Evolutionary conservation across 2,888 invertebrate species (phyloP).

Genomic region (Ctena decussata): DNA sequence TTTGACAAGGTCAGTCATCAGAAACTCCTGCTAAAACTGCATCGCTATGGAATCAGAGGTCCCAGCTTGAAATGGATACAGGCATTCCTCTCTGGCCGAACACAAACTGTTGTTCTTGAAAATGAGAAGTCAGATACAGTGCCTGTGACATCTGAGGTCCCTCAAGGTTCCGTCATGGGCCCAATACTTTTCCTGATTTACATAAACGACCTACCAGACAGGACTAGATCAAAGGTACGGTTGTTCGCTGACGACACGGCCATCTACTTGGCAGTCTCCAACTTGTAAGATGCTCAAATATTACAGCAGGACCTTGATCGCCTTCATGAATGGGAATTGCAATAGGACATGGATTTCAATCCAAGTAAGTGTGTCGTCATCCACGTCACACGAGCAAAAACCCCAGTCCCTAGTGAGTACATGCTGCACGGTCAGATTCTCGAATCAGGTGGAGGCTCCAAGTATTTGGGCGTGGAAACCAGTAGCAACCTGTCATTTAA

Average conservation of each 20-base stretch:
- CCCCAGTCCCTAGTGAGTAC: neutral
- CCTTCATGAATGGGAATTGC: neutral
- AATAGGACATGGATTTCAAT: neutral
- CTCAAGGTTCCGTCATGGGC: neutral
- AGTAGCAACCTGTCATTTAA: neutral
- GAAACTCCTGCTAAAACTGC: neutral
- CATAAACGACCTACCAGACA: neutral
- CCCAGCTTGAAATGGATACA: neutral
- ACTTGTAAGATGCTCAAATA: neutral
- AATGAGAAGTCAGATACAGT: neutral
- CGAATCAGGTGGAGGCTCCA: neutral
- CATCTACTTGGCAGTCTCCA: neutral
- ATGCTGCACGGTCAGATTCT: neutral
- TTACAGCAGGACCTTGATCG: neutral
- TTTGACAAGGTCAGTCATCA: neutral
- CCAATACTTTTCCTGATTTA: neutral
- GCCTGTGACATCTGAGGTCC: neutral
- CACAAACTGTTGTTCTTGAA: neutral
- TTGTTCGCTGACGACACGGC: neutral
- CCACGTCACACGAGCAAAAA: neutral
- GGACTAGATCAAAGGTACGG: neutral
- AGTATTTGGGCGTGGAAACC: neutral
- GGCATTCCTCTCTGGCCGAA: neutral
- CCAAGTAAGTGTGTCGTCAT: neutral
- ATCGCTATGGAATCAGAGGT: neutral